Percentiles rank a stretch among this genome's conserved stretches.
These are phyloP conservation scores for Parapristionchus giblindavisi DNA, from an alignment of 2,888 invertebrate genomes.

Conservation along the genomic window DNA sequence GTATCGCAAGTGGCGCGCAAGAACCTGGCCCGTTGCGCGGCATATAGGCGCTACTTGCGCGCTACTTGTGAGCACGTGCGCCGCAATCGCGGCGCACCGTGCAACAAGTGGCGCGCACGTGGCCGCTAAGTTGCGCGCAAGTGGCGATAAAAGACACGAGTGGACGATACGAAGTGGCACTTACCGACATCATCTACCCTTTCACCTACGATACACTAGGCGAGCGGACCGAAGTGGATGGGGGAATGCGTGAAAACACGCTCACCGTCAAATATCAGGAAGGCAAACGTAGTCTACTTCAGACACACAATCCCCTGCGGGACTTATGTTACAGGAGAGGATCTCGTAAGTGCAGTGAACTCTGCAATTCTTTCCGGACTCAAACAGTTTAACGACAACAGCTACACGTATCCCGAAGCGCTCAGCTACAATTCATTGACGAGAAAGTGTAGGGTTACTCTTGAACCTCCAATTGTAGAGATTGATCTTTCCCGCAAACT, in stretches of 20 bases:
- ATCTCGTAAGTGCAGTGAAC: not conserved
- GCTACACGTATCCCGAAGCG: conserved; percentile 1
- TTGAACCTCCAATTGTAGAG: conserved; percentile 18
- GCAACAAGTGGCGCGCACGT: no score
- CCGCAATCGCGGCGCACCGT: no score
- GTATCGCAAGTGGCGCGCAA: no score
- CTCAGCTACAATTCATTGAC: not conserved
- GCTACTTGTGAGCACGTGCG: no score
- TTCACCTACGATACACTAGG: conserved; percentile 11
- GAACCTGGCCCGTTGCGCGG: no score
- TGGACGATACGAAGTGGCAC: conserved; percentile 20
- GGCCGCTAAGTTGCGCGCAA: no score
- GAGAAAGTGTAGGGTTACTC: conserved; percentile 5
- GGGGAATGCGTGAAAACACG: conserved; percentile 2
- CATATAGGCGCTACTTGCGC: no score
- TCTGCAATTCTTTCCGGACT: not conserved
- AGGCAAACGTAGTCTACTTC: not conserved
- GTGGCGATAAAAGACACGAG: no score
- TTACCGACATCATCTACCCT: conserved; percentile 8
- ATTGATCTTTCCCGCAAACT: conserved; percentile 20
- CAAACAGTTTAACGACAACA: not conserved
- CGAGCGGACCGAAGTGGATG: not conserved
- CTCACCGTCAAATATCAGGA: not conserved
- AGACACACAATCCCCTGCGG: not conserved
- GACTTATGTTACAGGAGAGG: conserved; percentile 13